Conservation (phyloP, 2,888 invertebrate genomes). For the Limenitis camilla region DNA sequence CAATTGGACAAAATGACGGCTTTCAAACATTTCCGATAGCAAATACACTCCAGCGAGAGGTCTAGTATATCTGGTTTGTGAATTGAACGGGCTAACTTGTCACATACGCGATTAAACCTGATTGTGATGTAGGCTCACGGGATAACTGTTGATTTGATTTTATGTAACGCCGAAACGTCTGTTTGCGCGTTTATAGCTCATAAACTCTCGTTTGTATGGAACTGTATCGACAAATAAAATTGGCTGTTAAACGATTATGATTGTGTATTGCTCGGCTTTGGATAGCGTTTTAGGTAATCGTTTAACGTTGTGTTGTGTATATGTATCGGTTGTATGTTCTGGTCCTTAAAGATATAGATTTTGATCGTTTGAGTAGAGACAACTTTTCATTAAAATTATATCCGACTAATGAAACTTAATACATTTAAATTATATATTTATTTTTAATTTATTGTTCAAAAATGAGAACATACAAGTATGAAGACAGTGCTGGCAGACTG, state of each 20-base stretch:
- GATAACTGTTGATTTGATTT: slow-evolving; percentile 76
- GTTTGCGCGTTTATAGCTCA: slow-evolving; percentile 70
- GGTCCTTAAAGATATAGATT: no score
- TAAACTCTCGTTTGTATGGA: slow-evolving; percentile 66
- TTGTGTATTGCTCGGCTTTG: slow-evolving; percentile 49
- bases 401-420: no score
- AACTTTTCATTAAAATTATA: no score
- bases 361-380: no score
- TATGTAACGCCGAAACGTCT: slow-evolving; percentile 72
- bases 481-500: no score
- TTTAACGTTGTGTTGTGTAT: slow-evolving; percentile 29
- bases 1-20: no score
- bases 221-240: slow-evolving; percentile 68
- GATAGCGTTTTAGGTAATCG: slow-evolving; percentile 43
- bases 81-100: slow-evolving; percentile 62
- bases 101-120: slow-evolving; percentile 72
- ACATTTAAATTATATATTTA: no score
- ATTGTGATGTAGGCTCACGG: slow-evolving; percentile 73
- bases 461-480: no score
- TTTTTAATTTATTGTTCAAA: no score
- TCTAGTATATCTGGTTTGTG: slow-evolving; percentile 28
- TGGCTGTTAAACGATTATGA: slow-evolving; percentile 65
- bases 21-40: no score
- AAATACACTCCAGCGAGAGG: not conserved
- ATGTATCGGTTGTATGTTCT: not conserved